phyloP scores from a whole-genome alignment of 2,797 vertebrate species.

The Lagocephalus sceleratus region DNA sequence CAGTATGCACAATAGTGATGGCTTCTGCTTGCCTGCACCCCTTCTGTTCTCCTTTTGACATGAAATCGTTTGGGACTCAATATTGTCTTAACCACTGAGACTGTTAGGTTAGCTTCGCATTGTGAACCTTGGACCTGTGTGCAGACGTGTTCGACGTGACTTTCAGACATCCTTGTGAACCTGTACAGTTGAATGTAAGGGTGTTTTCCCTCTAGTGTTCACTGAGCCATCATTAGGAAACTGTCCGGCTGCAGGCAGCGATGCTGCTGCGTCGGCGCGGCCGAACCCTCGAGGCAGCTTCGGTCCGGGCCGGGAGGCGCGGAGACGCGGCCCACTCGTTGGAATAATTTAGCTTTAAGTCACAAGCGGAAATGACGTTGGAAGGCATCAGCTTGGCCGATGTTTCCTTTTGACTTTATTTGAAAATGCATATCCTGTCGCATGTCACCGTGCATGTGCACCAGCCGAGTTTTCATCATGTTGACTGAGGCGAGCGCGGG shows the following conservation, averaged over 20 bases:
- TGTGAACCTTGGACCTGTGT: constrained; percentile 74
- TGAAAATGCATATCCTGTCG: constrained; percentile 43
- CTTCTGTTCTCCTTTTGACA: constrained; percentile 12
- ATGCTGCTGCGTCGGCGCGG: constrained; percentile 14
- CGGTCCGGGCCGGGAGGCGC: constrained; percentile 1
- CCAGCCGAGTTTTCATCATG: constrained; percentile 62
- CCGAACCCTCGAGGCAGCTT: constrained; percentile 10
- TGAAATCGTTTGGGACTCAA: constrained; percentile 47
- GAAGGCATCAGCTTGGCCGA: constrained; percentile 9
- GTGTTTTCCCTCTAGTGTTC: constrained; percentile 34
- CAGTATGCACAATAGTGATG: constrained; percentile 43
- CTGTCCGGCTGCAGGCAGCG: constrained; percentile 15
- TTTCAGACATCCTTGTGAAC: constrained; percentile 36
- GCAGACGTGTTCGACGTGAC: constrained; percentile 46
- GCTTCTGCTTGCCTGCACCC: constrained; percentile 39
- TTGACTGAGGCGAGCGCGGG: constrained; percentile 57
- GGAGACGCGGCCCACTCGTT: constrained; percentile 20
- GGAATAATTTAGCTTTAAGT: constrained; percentile 53
- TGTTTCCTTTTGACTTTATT: constrained; percentile 18
- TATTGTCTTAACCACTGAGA: constrained; percentile 72
- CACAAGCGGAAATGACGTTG: constrained; percentile 8
- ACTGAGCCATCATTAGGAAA: constrained; percentile 50
- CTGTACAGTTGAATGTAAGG: constrained; percentile 48
- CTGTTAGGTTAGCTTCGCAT: constrained; percentile 76
- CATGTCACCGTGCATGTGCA: constrained; percentile 40